Percentiles rank a stretch among this genome's conserved stretches.
phyloP scores from a whole-genome alignment of 2,113 vertebrate genomes.

The Pycnonotus jocosus region DNA sequence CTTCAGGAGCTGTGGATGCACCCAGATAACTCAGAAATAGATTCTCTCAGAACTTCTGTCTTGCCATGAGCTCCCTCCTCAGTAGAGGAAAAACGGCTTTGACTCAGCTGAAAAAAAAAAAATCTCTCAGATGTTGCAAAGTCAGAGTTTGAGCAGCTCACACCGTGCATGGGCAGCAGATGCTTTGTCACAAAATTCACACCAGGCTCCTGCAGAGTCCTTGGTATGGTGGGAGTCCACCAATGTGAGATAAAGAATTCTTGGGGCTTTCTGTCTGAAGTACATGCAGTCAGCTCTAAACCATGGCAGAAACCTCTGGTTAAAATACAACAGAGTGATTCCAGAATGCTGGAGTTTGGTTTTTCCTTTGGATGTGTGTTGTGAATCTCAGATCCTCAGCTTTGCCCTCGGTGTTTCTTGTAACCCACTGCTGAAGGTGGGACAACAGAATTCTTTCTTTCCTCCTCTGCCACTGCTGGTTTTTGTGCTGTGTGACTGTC shows the following conservation, averaged over 20 bases:
- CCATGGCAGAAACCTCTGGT: neutral
- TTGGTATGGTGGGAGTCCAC: neutral
- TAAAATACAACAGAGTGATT: neutral
- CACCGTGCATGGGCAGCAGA: neutral
- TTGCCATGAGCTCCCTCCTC: neutral
- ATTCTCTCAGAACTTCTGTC: slow-evolving; percentile 4
- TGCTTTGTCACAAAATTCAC: neutral
- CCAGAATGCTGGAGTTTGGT: neutral
- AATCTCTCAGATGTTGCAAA: neutral
- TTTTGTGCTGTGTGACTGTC: neutral
- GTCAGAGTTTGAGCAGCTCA: neutral
- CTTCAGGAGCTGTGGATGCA: neutral
- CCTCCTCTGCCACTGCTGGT: neutral
- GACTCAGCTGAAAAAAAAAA: neutral
- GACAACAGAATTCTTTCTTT: neutral
- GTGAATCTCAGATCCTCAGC: neutral
- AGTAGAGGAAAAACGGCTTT: neutral
- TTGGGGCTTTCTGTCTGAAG: neutral
- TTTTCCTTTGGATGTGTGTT: neutral
- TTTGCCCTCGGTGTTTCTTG: neutral
- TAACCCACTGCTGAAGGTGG: neutral
- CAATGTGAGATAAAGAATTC: neutral
- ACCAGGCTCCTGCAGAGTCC: neutral
- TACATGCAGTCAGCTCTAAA: neutral
- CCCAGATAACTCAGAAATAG: slow-evolving; percentile 22